phyloP scores from a whole-genome alignment of 2,888 invertebrate species.

The Anorthoa munda region DNA sequence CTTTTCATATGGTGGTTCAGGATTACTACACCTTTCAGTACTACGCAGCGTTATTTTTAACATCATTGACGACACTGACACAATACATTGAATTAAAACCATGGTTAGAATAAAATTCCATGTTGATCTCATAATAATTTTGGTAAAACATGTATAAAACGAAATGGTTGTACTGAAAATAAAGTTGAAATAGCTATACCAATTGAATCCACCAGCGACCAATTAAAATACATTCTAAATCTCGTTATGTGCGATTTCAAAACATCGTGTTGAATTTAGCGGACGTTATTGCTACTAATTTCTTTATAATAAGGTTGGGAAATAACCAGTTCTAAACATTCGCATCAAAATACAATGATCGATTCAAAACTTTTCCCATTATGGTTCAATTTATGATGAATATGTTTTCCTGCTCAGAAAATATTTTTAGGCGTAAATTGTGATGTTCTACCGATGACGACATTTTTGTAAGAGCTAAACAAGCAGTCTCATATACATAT shows the following conservation, averaged over 20 bases:
- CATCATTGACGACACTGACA: constrained; percentile 29
- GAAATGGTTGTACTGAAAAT: constrained; percentile 4
- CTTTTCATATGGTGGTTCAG: constrained; percentile 66
- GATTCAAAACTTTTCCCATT: constrained; percentile 35
- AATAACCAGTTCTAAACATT: constrained; percentile 13
- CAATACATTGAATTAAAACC: constrained; percentile 19
- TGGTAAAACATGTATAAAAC: constrained; percentile 18
- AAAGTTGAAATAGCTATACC: constrained; percentile 9
- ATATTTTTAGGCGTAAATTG: background rate
- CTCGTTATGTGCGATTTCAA: constrained; percentile 40
- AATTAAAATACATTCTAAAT: constrained; percentile 55
- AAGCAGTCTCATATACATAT: too few species aligned
- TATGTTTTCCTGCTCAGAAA: background rate
- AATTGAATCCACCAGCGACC: constrained; percentile 18
- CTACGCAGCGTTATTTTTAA: constrained; percentile 60
- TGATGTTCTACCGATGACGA: background rate
- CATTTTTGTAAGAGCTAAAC: background rate
- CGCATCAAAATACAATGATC: constrained; percentile 23
- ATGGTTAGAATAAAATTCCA: constrained; percentile 26
- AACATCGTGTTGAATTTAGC: constrained; percentile 4
- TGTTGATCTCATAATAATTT: constrained; percentile 40
- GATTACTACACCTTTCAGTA: constrained; percentile 59
- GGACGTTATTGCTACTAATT: constrained; percentile 30
- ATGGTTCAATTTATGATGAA: constrained; percentile 20
- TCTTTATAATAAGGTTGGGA: constrained; percentile 45